Percentiles rank a stretch among this genome's conserved stretches.
Evolutionary conservation across 1,140 invertebrate species (phyloP).

Genomic region (Whitmania pigra): DNA sequence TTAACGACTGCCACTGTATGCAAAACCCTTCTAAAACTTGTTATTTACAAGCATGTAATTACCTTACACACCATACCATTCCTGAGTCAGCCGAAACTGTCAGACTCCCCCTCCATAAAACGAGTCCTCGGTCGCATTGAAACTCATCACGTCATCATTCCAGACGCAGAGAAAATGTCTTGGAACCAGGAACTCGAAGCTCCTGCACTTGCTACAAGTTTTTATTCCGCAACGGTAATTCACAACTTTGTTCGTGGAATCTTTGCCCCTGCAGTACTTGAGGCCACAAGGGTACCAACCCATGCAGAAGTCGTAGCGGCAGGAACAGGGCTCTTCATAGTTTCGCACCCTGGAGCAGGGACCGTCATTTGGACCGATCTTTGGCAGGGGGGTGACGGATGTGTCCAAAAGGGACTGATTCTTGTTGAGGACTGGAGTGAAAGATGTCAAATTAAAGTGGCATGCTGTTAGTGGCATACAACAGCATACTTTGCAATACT

Average conservation of each 20-base stretch:
- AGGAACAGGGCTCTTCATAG: slow-evolving; percentile 52
- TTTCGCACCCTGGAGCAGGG: neutral
- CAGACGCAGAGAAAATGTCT: slow-evolving; percentile 72
- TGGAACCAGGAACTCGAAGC: slow-evolving; percentile 67
- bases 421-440: neutral
- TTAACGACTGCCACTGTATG: no score
- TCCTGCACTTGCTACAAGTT: slow-evolving; percentile 75
- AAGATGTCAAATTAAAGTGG: no score
- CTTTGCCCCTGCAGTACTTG: slow-evolving; percentile 72
- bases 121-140: no score
- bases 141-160: slow-evolving; percentile 45
- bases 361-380: neutral
- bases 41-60: no score
- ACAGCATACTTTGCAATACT: no score
- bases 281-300: slow-evolving; percentile 82
- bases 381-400: neutral
- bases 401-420: neutral
- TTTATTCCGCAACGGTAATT: slow-evolving; percentile 83
- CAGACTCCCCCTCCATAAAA: no score
- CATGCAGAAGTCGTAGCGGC: slow-evolving; percentile 68
- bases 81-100: no score
- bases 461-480: no score
- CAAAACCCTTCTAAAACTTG: no score
- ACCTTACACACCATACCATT: no score
- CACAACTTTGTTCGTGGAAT: slow-evolving; percentile 49